Conservation (phyloP, 2,888 invertebrate genomes). For the Acronicta psi region DNA sequence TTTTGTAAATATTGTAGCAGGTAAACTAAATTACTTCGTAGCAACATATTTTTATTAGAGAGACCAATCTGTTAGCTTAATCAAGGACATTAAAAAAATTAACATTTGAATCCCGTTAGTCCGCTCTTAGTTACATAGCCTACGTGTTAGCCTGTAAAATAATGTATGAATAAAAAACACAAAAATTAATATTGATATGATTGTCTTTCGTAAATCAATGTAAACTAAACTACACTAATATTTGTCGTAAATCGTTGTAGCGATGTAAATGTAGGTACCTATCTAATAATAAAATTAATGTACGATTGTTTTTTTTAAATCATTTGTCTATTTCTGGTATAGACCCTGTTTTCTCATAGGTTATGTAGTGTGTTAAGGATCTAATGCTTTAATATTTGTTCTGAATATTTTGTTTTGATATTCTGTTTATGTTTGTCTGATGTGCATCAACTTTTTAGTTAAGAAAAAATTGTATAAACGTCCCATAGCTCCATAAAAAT, state of each 20-base stretch:
- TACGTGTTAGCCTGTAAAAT: too few relatives aligned
- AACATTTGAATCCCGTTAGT: background rate
- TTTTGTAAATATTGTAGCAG: too few relatives aligned
- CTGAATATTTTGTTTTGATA: conserved; percentile 20
- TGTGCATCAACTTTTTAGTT: conserved; percentile 12
- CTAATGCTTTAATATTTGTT: conserved; percentile 42
- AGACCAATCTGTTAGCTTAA: too few relatives aligned
- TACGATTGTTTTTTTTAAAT: too few relatives aligned
- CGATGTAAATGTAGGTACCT: conserved; percentile 15
- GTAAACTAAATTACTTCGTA: too few relatives aligned
- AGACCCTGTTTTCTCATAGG: conserved; percentile 24
- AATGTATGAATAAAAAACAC: too few relatives aligned
- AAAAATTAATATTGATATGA: conserved; percentile 27
- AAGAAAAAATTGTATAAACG: conserved; percentile 20
- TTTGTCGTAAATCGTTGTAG: conserved; percentile 26
- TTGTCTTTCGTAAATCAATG: conserved; percentile 34
- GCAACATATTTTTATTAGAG: too few relatives aligned
- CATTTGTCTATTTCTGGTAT: conserved; percentile 24
- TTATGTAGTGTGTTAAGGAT: conserved; percentile 31
- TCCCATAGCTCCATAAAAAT: conserved; percentile 25
- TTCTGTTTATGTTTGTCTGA: conserved; percentile 23
- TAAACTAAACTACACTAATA: conserved; percentile 16
- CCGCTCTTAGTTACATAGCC: background rate
- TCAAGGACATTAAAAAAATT: too few relatives aligned
- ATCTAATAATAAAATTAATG: conserved; percentile 15